Base-by-base conservation (phyloP, 2,113 vertebrate genomes). In the Lates calcarifer region DNA sequence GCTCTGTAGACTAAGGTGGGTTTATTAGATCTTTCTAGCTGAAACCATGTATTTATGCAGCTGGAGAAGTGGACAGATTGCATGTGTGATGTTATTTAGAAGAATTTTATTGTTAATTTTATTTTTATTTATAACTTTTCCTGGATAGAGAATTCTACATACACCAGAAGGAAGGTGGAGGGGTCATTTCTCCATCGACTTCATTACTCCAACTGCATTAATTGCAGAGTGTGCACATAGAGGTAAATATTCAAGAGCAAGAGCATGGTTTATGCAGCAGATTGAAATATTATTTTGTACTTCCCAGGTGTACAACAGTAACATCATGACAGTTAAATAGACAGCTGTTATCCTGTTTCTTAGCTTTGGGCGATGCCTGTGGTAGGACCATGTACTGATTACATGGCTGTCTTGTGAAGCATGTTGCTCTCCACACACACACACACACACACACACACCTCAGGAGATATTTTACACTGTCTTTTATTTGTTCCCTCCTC, bases 301-400 rank as follows among this genome's bases (percentile, higher is more conserved):
- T 71, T 58, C 28, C 49, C 17, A 13, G 26, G 53, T 60, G 24
- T 35, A n/a, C 61, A n/a, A 13, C 49, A 37, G n/a, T 49, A 60
- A 56, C 56, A 77, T 72, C 41, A 74, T 74, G 39, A 31, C 64
- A 67, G 17, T 26, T 22, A 66, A 68, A 74, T 13, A 60, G 18
- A 77, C 60, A 70, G 37, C 58, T 81, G 63, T 61, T 62, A 71
- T 61, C 57, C 57, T 56, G 14, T n/a, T 43, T 29, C 28, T 41
- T 31, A 60, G 71, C 70, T 81, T 55, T 49, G 47, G 69, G 70
- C 35, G 1, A 71, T 67, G 74, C 77, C 71, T 22, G 28, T 62
- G 45, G 80, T 73, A 57, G 58, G 26, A 45, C 14, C 26, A 24
- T 60, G 53, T 74, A 29, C n/a, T 9, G 26, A 77, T 43, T 41